phyloP scores from a whole-genome alignment of 1,140 invertebrate genomes.

The Drosophila takahashii region DNA sequence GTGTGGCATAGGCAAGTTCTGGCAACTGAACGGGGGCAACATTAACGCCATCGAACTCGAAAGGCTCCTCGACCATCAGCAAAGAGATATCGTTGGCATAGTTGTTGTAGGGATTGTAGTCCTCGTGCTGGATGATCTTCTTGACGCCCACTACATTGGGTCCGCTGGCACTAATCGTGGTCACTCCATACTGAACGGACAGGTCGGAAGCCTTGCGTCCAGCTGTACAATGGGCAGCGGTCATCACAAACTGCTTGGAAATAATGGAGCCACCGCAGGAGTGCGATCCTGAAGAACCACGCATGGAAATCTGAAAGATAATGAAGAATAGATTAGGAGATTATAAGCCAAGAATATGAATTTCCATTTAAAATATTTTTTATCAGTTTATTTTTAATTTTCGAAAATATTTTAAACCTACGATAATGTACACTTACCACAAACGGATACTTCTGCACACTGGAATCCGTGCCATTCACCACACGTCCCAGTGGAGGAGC shows the following conservation, averaged over 20 bases:
- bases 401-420: too few relatives aligned
- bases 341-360: too few relatives aligned
- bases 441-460: conserved; percentile 68
- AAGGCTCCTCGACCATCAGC: conserved; percentile 54
- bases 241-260: conserved; percentile 85
- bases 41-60: conserved; percentile 58
- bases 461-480: conserved; percentile 74
- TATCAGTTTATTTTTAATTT: too few relatives aligned
- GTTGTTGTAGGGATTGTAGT: conserved; percentile 56
- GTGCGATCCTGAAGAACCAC: conserved; percentile 80
- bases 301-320: conserved; percentile 63
- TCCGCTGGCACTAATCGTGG: conserved; percentile 48
- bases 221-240: conserved; percentile 87
- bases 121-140: conserved; percentile 75
- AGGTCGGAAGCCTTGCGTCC: conserved; percentile 50
- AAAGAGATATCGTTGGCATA: conserved; percentile 80
- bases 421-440: conserved; percentile 47
- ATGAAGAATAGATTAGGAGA: neutral
- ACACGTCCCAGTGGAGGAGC: conserved; percentile 58
- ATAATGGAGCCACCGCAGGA: conserved; percentile 87
- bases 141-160: conserved; percentile 68
- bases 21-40: conserved; percentile 68
- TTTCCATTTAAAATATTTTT: too few relatives aligned
- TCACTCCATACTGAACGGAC: conserved; percentile 67
- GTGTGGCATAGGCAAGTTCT: conserved; percentile 42